phyloP scores from a whole-genome alignment of 2,113 vertebrate genomes.

The Oreochromis spilurus region DNA sequence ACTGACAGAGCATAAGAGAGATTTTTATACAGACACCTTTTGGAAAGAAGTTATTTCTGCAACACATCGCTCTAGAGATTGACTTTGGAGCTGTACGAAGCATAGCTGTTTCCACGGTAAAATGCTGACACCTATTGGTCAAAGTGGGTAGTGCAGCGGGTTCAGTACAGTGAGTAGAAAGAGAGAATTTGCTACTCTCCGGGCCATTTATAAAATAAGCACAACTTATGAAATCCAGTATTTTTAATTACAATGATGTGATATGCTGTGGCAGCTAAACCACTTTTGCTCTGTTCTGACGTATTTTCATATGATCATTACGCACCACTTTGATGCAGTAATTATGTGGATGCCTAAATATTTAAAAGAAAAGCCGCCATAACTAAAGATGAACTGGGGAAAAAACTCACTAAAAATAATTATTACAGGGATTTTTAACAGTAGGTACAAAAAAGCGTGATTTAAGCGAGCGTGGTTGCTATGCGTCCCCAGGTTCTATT shows the following conservation, averaged over 20 bases:
- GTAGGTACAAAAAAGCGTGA: background rate
- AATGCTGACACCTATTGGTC: background rate
- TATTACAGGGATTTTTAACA: background rate
- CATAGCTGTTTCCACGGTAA: background rate
- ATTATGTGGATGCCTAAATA: background rate
- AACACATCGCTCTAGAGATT: background rate
- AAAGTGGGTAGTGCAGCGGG: background rate
- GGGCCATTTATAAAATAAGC: background rate
- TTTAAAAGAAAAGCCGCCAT: accelerated
- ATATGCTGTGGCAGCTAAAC: background rate
- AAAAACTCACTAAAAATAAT: background rate
- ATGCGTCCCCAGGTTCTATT: background rate
- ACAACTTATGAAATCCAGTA: background rate
- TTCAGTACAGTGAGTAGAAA: background rate
- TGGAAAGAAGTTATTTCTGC: background rate
- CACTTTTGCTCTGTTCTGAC: background rate
- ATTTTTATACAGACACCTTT: background rate
- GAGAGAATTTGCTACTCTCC: background rate
- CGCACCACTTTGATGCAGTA: background rate
- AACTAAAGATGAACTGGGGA: background rate
- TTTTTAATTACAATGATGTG: background rate
- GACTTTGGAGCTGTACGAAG: background rate
- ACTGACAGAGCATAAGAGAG: background rate
- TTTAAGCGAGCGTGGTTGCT: background rate
- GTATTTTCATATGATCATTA: background rate